These are phyloP conservation scores for Plemyria rubiginata DNA, from an alignment of 2,888 invertebrate species.

Conservation along the genomic window DNA sequence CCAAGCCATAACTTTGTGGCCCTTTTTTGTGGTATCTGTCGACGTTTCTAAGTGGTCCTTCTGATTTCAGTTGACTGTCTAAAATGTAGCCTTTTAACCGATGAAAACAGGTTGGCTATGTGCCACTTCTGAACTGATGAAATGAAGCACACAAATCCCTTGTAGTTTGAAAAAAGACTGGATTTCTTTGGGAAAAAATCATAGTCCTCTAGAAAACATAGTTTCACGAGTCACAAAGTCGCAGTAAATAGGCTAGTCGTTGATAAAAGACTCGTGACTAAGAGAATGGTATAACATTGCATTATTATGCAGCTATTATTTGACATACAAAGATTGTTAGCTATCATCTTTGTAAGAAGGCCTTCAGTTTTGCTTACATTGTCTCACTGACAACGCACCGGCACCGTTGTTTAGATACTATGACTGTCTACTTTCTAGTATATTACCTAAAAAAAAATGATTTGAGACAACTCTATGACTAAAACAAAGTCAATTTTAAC, in stretches of 20 bases:
- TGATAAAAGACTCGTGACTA: not conserved
- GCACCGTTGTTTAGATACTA: not conserved
- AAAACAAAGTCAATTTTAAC: too few species aligned
- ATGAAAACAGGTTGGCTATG: too few species aligned
- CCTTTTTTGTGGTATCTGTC: too few species aligned
- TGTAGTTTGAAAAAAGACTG: too few species aligned
- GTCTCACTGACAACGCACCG: not conserved
- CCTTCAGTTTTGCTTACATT: not conserved
- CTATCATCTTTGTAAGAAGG: constrained; percentile 2
- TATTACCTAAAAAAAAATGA: too few species aligned
- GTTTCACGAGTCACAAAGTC: not conserved
- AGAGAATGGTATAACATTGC: not conserved
- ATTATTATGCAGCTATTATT: not conserved
- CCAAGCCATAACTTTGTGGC: constrained; percentile 1
- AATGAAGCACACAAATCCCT: not conserved
- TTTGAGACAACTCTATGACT: too few species aligned
- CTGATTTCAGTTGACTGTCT: too few species aligned
- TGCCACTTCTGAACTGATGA: too few species aligned
- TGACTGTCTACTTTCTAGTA: too few species aligned
- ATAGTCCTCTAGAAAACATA: not conserved
- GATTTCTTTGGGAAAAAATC: too few species aligned
- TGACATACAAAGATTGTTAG: not conserved
- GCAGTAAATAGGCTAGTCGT: not conserved
- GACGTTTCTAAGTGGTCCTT: too few species aligned
- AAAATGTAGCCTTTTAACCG: too few species aligned